Conservation (phyloP, 2,797 vertebrate species). For the Gymnoscopelus microlampas region DNA sequence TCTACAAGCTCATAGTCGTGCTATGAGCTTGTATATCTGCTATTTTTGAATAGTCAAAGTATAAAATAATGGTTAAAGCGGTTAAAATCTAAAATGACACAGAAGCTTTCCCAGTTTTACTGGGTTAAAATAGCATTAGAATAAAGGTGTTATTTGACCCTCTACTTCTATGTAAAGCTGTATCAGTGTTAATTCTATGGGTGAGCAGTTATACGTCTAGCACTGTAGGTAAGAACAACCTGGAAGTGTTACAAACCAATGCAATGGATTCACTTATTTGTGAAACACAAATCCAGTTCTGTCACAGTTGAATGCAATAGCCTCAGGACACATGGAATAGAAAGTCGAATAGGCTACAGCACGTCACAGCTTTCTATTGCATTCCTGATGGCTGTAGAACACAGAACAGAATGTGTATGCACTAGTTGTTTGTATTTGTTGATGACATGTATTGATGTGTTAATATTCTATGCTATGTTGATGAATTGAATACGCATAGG, state of each 20-base stretch:
- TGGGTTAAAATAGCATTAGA: no score
- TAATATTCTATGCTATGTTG: no score
- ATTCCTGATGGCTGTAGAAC: neutral
- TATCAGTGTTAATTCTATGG: conserved; percentile 5
- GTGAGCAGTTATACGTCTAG: neutral
- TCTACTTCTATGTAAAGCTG: conserved; percentile 16
- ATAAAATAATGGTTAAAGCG: no score
- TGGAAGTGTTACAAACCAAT: conserved; percentile 25
- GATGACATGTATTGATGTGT: no score
- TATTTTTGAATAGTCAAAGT: no score
- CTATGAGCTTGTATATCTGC: no score
- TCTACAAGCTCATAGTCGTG: no score
- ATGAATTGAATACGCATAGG: no score
- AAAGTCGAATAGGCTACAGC: conserved; percentile 26
- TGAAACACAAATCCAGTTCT: conserved; percentile 38
- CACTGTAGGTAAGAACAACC: conserved; percentile 22
- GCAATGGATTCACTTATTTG: conserved; percentile 31
- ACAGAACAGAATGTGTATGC: neutral
- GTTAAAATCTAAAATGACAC: no score
- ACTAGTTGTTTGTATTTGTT: no score
- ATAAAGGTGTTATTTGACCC: no score
- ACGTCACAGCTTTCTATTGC: conserved; percentile 10
- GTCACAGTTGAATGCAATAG: conserved; percentile 25
- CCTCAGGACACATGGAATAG: conserved; percentile 16
- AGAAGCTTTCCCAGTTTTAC: no score